Evolutionary conservation across 2,113 vertebrate species (phyloP).

Genomic region (Epinephelus fuscoguttatus): DNA sequence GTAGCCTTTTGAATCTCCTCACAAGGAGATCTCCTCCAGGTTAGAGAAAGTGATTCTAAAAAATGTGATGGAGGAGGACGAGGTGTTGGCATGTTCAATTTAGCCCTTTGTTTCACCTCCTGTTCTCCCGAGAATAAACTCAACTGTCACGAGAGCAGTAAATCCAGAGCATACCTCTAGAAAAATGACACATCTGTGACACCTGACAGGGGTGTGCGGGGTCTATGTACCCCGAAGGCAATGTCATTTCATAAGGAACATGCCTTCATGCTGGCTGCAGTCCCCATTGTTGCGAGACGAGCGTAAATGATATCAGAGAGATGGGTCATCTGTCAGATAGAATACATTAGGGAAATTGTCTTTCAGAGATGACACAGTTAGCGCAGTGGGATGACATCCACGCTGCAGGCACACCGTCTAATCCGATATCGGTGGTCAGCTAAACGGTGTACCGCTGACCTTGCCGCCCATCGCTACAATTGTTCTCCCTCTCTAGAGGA

Average conservation of each 20-base stretch:
- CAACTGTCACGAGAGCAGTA: slow-evolving; percentile 11
- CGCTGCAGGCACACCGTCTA: slow-evolving; percentile 58
- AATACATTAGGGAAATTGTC: slow-evolving; percentile 81
- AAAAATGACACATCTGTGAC: slow-evolving; percentile 65
- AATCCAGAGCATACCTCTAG: slow-evolving; percentile 25
- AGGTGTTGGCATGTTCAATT: slow-evolving; percentile 40
- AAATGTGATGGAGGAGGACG: not conserved
- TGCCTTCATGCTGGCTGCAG: slow-evolving; percentile 35
- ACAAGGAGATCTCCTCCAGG: not conserved
- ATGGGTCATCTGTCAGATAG: slow-evolving; percentile 78
- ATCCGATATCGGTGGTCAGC: slow-evolving; percentile 70
- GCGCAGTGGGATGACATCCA: slow-evolving; percentile 64
- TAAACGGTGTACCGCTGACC: slow-evolving; percentile 66
- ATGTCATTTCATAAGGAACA: slow-evolving; percentile 66
- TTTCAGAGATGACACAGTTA: slow-evolving; percentile 82
- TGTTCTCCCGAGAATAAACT: slow-evolving; percentile 14
- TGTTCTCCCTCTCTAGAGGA: slow-evolving; percentile 29
- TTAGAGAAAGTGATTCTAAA: not conserved
- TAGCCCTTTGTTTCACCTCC: slow-evolving; percentile 39
- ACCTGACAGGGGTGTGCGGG: slow-evolving; percentile 35
- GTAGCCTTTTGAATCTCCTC: not conserved
- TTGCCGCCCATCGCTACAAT: slow-evolving; percentile 29
- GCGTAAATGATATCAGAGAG: slow-evolving; percentile 70
- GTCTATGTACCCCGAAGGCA: slow-evolving; percentile 44
- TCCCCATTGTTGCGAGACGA: slow-evolving; percentile 52